These are phyloP conservation scores for Mus spicilegus DNA, from an alignment of 2,113 vertebrate species.

Conservation along the genomic window DNA sequence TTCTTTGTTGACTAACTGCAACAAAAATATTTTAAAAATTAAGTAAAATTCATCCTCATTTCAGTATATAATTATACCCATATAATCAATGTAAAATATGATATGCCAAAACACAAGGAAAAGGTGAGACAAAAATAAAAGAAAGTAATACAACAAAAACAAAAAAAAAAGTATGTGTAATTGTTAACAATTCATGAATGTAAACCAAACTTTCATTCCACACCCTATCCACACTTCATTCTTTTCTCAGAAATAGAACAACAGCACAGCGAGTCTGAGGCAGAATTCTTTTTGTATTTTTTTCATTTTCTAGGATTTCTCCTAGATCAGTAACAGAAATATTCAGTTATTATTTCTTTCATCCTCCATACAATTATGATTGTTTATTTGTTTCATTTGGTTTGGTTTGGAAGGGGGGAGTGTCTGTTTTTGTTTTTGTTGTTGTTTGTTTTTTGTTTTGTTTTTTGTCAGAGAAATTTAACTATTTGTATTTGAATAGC, in stretches of 20 bases:
- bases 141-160: neutral
- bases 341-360: neutral
- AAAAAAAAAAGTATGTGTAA: neutral
- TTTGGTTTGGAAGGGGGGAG: too few species aligned
- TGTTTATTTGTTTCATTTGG: neutral
- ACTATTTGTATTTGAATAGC: neutral
- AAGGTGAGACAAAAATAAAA: neutral
- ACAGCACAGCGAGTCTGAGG: neutral
- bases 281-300: neutral
- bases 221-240: neutral
- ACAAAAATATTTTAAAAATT: neutral
- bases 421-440: too few species aligned
- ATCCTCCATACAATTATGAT: neutral
- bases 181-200: neutral
- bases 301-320: neutral
- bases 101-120: neutral
- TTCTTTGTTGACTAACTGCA: conserved; percentile 8
- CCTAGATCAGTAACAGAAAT: neutral
- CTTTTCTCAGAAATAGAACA: neutral
- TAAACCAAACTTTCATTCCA: neutral
- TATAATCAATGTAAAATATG: neutral
- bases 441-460: too few species aligned
- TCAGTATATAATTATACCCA: neutral
- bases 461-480: neutral
- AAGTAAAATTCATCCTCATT: neutral